Percentiles rank a stretch among this genome's conserved stretches.
phyloP scores from a whole-genome alignment of 1,140 invertebrate genomes.

The Anagrus nilaparvatae region DNA sequence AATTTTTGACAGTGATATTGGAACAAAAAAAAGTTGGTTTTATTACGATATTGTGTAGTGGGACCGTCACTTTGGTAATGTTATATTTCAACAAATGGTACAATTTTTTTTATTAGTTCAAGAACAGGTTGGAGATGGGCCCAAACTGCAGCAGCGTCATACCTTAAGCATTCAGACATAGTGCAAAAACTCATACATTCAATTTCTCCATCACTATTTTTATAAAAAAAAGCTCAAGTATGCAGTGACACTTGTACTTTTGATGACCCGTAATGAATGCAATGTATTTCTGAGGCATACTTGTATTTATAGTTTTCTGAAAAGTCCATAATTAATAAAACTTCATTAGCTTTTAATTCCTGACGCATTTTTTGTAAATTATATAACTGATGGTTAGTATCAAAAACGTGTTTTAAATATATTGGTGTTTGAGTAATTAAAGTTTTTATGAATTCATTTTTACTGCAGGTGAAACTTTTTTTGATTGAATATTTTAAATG shows the following conservation, averaged over 20 bases:
- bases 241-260: slow-evolving; percentile 23
- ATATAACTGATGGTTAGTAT: slow-evolving; percentile 24
- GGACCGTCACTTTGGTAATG: slow-evolving; percentile 23
- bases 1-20: slow-evolving; percentile 9
- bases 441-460: slow-evolving; percentile 3
- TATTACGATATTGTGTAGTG: slow-evolving; percentile 19
- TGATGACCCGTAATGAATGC: slow-evolving; percentile 23
- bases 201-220: too few species aligned
- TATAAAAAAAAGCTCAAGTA: slow-evolving; percentile 18
- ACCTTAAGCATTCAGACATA: slow-evolving; percentile 12
- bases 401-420: slow-evolving; percentile 22
- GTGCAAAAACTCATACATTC: slow-evolving; percentile 23
- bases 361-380: slow-evolving; percentile 21
- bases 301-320: slow-evolving; percentile 29
- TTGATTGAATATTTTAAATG: too few species aligned
- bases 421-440: slow-evolving; percentile 7
- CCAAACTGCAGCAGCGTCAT: slow-evolving; percentile 19
- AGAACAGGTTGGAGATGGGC: slow-evolving; percentile 22
- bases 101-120: slow-evolving; percentile 5
- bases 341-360: slow-evolving; percentile 21
- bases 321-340: slow-evolving; percentile 29
- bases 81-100: slow-evolving; percentile 12
- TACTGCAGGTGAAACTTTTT: not conserved
- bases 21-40: slow-evolving; percentile 10
- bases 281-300: slow-evolving; percentile 28